phyloP scores from a whole-genome alignment of 37 sponge, comb jelly and placozoan genomes.

The Spongilla lacustris region DNA sequence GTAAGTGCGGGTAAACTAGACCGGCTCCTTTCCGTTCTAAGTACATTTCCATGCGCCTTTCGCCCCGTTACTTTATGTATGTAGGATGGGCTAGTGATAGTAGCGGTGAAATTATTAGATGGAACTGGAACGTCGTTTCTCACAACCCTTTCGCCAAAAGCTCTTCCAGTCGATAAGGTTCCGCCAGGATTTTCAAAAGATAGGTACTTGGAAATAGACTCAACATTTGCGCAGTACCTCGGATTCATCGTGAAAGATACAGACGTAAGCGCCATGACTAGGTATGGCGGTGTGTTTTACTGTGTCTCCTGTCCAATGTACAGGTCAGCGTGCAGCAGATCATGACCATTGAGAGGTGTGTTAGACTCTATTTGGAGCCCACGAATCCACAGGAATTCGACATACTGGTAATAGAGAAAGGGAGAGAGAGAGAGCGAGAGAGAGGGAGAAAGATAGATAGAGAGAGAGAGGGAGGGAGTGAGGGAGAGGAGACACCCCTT shows the following conservation, averaged over 20 bases:
- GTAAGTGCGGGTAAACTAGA: not conserved
- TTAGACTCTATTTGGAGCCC: constrained; percentile 18
- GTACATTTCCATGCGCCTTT: not conserved
- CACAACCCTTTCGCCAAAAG: constrained; percentile 24
- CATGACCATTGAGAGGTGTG: constrained; percentile 14
- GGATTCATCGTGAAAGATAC: constrained; percentile 12
- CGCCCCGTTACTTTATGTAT: not conserved
- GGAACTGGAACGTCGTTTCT: constrained; percentile 11
- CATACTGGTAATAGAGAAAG: constrained; percentile 31
- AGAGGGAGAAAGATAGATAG: too few species aligned
- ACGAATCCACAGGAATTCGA: constrained; percentile 32
- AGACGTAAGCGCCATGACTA: not conserved
- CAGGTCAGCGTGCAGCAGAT: constrained; percentile 54
- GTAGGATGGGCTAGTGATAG: constrained; percentile 25
- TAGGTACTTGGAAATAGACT: constrained; percentile 61
- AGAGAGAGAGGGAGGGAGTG: too few species aligned
- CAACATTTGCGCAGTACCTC: constrained; percentile 30
- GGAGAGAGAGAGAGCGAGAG: not conserved
- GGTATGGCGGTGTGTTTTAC: not conserved
- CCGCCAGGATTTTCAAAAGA: not conserved
- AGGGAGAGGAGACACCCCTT: too few species aligned
- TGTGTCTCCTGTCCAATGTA: not conserved
- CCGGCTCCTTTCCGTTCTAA: not conserved
- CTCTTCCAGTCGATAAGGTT: constrained; percentile 27
- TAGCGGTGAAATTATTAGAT: constrained; percentile 5